Percentiles rank a stretch among this genome's conserved stretches.
phyloP scores from a whole-genome alignment of 2,797 vertebrate genomes.

The Tragelaphus eurycerus region DNA sequence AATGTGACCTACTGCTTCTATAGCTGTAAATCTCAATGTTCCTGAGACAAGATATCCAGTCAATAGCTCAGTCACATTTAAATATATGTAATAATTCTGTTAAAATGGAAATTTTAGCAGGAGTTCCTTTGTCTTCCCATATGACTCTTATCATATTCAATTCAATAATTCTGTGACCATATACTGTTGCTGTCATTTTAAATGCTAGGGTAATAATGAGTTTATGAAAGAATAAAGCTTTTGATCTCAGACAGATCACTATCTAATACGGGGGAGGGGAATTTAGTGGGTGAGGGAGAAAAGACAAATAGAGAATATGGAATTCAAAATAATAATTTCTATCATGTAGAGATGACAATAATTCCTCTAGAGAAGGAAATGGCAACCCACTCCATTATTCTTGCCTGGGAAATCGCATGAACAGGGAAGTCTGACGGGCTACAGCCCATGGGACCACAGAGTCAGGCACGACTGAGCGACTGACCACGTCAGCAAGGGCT shows the following conservation, averaged over 20 bases:
- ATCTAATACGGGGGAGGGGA: accelerated
- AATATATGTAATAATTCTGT: neutral
- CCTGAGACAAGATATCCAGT: neutral
- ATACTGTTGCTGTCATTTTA: no score
- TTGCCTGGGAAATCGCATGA: neutral
- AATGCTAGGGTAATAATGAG: neutral
- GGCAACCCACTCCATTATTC: neutral
- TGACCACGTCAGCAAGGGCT: neutral
- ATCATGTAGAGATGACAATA: neutral
- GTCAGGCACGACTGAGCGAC: neutral
- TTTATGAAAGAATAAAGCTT: neutral
- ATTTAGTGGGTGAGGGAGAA: neutral
- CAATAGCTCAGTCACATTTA: neutral
- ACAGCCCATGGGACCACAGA: neutral
- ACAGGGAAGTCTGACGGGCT: neutral
- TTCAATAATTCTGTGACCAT: neutral
- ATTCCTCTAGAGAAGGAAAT: neutral
- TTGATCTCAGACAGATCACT: neutral
- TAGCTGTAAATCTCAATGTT: neutral
- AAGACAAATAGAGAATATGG: neutral
- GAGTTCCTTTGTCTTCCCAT: neutral
- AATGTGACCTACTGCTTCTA: neutral
- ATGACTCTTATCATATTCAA: neutral
- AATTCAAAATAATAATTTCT: neutral
- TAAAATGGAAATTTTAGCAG: neutral